Conservation (phyloP, 2,888 invertebrate species). For the Schizotus pectinicornis region DNA sequence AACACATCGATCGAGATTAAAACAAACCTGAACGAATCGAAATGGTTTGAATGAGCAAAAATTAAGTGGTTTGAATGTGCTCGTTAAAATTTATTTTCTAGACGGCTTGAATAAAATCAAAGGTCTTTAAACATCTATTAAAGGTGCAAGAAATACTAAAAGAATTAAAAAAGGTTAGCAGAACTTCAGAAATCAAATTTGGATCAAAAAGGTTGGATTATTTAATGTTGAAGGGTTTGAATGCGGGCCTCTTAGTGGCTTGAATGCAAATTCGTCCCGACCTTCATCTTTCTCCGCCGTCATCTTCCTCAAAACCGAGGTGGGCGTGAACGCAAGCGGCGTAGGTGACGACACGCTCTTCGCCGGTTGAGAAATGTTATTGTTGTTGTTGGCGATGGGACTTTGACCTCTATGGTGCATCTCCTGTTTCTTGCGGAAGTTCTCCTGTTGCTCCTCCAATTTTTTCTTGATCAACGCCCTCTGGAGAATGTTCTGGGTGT, state of each 20-base stretch:
- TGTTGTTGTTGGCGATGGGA: constrained; percentile 37
- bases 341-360: constrained; percentile 67
- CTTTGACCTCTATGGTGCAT: constrained; percentile 50
- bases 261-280: constrained; percentile 30
- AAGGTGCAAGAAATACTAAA: too few species aligned
- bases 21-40: neutral
- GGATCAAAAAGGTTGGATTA: too few species aligned
- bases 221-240: too few species aligned
- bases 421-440: constrained; percentile 82
- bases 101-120: too few species aligned
- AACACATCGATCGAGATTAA: neutral
- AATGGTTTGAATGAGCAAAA: too few species aligned
- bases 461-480: constrained; percentile 87
- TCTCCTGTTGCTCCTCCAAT: constrained; percentile 86
- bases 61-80: too few species aligned
- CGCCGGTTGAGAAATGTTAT: constrained; percentile 48
- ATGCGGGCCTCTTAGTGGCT: neutral
- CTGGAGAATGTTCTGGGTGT: constrained; percentile 88
- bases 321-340: constrained; percentile 89
- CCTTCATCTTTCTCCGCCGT: constrained; percentile 86
- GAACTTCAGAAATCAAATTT: too few species aligned
- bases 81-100: too few species aligned
- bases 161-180: too few species aligned
- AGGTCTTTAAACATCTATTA: too few species aligned
- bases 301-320: constrained; percentile 93